Base-by-base conservation (phyloP, 1,140 invertebrate genomes). In the Chrysomallon squamiferum region DNA sequence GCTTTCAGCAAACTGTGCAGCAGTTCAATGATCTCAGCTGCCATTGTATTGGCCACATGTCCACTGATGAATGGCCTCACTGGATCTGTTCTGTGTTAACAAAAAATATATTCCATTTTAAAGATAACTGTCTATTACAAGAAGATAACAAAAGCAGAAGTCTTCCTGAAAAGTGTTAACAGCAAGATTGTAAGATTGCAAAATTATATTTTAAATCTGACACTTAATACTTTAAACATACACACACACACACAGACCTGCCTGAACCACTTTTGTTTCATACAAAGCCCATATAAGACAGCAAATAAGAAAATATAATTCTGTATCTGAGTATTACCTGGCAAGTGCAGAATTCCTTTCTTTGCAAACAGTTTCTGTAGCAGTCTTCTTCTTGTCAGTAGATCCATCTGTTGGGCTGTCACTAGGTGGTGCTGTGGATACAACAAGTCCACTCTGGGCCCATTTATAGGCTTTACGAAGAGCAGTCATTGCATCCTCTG, bases 1-100 rank as follows among this genome's bases (percentile, higher is more conserved):
- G 80, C 73, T 7, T 74, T 71, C 33, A 86, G 64, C 9, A 87
- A 69, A 59, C 82, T 72, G 60, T 85, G 82, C 1, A 87, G 68
- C 7, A 87, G 70, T 7, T 77, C 78, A 29, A 86, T 85, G 33
- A 87, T 80, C 69, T 86, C 84, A 1, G 80, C 79, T 29, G 85
- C 84, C 81, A 87, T 84, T 59, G 74, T 84, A 70, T 86, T 85
- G 20, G 85, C 84, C 1, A 86, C 85, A 65, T 86, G 82, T 32
- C 84, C 84, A 77, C 84, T 85, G 66, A 86, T 81, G 73, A 86
- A 87, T 33, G 83, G 80, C 47, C 85, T 73, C 4, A 85, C 76
- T 45, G 83, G 83, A 68, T 86, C 84, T 61, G 76, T 82, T 62
- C 80, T 82, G 49, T n/a, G 41, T 11, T 11, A 57, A 57, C n/a